Percentiles rank a stretch among this genome's conserved stretches.
Conservation (phyloP, 2,113 vertebrate species). For the Geococcyx californianus region DNA sequence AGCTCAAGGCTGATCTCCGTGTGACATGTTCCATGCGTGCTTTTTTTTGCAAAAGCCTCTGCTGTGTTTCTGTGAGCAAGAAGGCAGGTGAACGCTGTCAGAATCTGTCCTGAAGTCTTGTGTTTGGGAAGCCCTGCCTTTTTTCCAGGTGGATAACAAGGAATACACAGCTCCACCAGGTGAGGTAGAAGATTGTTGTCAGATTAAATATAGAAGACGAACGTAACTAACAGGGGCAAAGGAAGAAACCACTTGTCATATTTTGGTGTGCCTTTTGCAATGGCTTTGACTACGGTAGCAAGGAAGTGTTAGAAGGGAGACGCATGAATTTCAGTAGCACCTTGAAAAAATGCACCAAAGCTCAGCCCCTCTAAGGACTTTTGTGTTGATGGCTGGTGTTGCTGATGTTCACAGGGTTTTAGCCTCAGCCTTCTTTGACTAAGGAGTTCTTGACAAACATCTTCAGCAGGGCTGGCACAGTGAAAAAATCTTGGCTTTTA, state of each 20-base stretch:
- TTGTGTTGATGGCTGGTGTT: neutral
- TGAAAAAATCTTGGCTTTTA: neutral
- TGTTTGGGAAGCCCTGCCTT: neutral
- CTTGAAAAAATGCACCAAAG: neutral
- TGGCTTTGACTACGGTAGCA: neutral
- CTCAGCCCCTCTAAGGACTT: neutral
- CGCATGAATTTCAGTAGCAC: neutral
- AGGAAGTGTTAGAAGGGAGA: neutral
- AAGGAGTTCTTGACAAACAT: neutral
- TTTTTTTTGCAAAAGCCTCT: neutral
- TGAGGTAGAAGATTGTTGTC: neutral
- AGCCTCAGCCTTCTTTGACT: neutral
- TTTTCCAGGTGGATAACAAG: neutral
- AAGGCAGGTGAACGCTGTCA: neutral
- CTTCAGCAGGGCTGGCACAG: neutral
- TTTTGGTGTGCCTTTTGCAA: neutral
- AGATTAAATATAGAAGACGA: neutral
- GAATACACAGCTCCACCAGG: neutral
- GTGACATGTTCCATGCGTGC: accelerated
- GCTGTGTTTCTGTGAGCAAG: neutral
- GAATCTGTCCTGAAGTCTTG: neutral
- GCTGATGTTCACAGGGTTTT: neutral
- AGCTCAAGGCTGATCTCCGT: neutral
- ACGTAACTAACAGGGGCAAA: neutral
- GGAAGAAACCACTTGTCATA: neutral